Evolutionary conservation across 2,113 vertebrate genomes (phyloP).

Genomic region (Percopsis transmontana): DNA sequence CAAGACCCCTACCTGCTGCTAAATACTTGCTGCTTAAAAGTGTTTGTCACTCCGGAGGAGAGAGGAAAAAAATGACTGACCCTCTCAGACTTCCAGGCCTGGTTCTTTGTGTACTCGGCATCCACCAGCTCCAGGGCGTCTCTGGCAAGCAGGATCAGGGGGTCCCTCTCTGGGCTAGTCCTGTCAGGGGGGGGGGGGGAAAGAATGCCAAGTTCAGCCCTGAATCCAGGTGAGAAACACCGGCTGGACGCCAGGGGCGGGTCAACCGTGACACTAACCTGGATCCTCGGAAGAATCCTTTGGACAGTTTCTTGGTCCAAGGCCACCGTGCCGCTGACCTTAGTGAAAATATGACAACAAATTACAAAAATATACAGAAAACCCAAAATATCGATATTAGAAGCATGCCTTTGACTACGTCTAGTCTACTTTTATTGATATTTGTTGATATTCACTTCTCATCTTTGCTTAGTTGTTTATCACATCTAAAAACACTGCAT

Average conservation of each 20-base stretch:
- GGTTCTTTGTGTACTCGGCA: slow-evolving; percentile 97
- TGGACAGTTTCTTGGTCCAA: slow-evolving; percentile 90
- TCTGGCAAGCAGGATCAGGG: slow-evolving; percentile 92
- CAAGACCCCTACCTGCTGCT: too few relatives aligned
- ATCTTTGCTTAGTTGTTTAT: too few relatives aligned
- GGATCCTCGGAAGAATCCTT: slow-evolving; percentile 95
- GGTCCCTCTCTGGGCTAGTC: slow-evolving; percentile 95
- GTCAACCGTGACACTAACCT: slow-evolving; percentile 76
- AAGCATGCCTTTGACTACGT: too few relatives aligned
- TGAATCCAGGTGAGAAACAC: too few relatives aligned
- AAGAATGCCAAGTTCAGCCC: too few relatives aligned
- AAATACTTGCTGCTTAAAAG: too few relatives aligned
- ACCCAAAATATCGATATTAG: neutral
- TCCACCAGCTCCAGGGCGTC: slow-evolving; percentile 89
- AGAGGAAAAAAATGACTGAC: slow-evolving; percentile 60
- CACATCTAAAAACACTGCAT: too few relatives aligned
- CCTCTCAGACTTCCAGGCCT: slow-evolving; percentile 98
- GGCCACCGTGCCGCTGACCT: slow-evolving; percentile 93
- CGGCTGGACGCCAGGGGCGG: neutral
- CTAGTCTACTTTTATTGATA: too few relatives aligned
- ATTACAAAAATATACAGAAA: neutral
- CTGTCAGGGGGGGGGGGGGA: slow-evolving; percentile 60
- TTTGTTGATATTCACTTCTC: too few relatives aligned
- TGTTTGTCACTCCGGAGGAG: neutral
- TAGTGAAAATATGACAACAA: neutral